Conservation (phyloP, 2,888 invertebrate species). For the Acleris sparsana region DNA sequence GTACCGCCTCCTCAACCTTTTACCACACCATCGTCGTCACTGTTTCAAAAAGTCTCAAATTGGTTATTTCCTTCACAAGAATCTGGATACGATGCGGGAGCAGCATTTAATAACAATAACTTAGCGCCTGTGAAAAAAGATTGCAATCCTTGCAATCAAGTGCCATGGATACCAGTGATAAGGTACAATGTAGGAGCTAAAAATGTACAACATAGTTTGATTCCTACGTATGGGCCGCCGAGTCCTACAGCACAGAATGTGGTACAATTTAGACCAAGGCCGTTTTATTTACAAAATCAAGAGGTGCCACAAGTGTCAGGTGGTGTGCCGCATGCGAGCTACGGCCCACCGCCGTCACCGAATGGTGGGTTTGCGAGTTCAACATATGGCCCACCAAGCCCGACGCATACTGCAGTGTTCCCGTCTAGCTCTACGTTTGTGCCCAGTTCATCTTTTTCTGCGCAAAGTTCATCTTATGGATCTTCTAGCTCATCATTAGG, state of each 20-base stretch:
- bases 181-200: conserved; percentile 73
- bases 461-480: conserved; percentile 48
- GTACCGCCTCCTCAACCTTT: conserved; percentile 75
- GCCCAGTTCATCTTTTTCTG: conserved; percentile 42
- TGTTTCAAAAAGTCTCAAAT: conserved; percentile 83
- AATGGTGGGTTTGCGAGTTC: conserved; percentile 56
- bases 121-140: conserved; percentile 75
- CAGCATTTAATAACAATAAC: conserved; percentile 51
- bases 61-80: conserved; percentile 85
- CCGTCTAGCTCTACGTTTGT: conserved; percentile 62
- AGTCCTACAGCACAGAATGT: conserved; percentile 66
- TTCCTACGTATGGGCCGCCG: conserved; percentile 72
- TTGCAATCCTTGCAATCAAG: conserved; percentile 90
- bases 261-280: conserved; percentile 56
- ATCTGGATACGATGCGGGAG: conserved; percentile 49
- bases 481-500: conserved; percentile 41
- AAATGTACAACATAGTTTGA: conserved; percentile 58
- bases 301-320: conserved; percentile 52
- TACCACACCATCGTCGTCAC: conserved; percentile 73
- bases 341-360: conserved; percentile 59
- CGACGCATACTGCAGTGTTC: conserved; percentile 62
- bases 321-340: conserved; percentile 57
- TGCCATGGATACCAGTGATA: conserved; percentile 91
- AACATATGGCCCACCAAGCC: conserved; percentile 60
- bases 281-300: conserved; percentile 52